Evolutionary conservation across 2,797 vertebrate species (phyloP).

Genomic region (Mormyrus hasselquistii): DNA sequence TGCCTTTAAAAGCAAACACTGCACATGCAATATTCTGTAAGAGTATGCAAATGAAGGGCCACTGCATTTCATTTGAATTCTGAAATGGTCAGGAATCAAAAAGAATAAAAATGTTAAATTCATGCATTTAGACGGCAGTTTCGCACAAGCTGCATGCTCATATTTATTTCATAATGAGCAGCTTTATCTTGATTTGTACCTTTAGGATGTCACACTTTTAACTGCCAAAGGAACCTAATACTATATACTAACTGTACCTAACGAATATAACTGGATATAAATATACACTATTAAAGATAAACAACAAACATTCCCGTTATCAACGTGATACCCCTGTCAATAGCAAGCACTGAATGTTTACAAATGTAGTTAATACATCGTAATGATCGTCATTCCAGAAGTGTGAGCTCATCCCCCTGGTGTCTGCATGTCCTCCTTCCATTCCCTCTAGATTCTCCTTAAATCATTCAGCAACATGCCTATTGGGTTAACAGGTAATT

Average conservation of each 20-base stretch:
- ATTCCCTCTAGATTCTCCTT: not conserved
- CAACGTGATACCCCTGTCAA: not conserved
- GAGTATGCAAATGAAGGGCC: conserved; percentile 71
- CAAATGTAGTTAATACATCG: not conserved
- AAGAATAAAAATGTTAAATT: conserved; percentile 61
- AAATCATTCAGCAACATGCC: not conserved
- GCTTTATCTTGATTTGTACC: conserved; percentile 42
- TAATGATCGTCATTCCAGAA: not conserved
- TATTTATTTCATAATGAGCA: conserved; percentile 49
- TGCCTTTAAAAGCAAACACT: conserved; percentile 82
- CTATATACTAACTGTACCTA: not conserved
- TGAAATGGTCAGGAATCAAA: conserved; percentile 67
- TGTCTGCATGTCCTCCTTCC: not conserved
- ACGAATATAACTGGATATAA: not conserved
- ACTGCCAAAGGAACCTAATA: conserved; percentile 41
- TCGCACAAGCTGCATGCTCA: conserved; percentile 53
- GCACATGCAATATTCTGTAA: conserved; percentile 78
- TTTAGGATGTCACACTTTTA: conserved; percentile 46
- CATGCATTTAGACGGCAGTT: conserved; percentile 48
- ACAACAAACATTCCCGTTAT: conserved; percentile 4
- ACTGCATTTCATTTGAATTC: conserved; percentile 75
- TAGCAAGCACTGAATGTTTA: not conserved
- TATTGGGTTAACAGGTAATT: not conserved
- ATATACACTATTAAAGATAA: conserved; percentile 4
- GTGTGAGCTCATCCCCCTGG: not conserved